phyloP scores from a whole-genome alignment of 2,888 invertebrate species.

The Limenitis camilla region DNA sequence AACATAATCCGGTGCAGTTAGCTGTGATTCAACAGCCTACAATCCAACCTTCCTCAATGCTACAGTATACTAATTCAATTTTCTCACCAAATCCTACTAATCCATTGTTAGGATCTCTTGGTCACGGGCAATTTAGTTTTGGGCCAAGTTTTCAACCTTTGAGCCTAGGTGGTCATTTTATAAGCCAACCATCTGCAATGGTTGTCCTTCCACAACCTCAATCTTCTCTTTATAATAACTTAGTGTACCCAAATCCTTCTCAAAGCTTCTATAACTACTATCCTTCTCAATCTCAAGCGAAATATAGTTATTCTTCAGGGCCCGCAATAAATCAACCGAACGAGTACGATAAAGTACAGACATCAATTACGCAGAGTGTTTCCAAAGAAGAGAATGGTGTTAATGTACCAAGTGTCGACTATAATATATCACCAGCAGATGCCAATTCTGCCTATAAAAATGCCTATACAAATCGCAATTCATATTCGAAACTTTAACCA shows the following conservation, averaged over 20 bases:
- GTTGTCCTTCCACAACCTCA: constrained; percentile 53
- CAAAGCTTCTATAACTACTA: constrained; percentile 60
- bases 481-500: constrained; percentile 25
- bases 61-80: constrained; percentile 34
- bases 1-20: constrained; percentile 48
- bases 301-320: constrained; percentile 46
- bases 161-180: constrained; percentile 41
- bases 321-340: constrained; percentile 33
- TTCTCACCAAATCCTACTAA: constrained; percentile 34
- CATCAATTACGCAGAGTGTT: constrained; percentile 39
- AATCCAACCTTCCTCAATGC: constrained; percentile 37
- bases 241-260: constrained; percentile 47
- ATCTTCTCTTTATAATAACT: constrained; percentile 50
- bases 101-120: constrained; percentile 29
- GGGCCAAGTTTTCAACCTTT: constrained; percentile 43
- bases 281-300: constrained; percentile 51
- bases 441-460: constrained; percentile 49
- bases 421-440: constrained; percentile 42
- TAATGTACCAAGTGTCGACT: constrained; percentile 44
- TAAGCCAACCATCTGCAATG: constrained; percentile 56
- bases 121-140: constrained; percentile 46
- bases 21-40: constrained; percentile 50
- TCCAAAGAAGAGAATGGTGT: constrained; percentile 59
- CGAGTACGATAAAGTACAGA: constrained; percentile 54
- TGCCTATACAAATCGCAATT: constrained; percentile 41